Percentiles rank a stretch among this genome's conserved stretches.
These are phyloP conservation scores for Chrysolina americana DNA, from an alignment of 2,888 invertebrate genomes.

Conservation along the genomic window DNA sequence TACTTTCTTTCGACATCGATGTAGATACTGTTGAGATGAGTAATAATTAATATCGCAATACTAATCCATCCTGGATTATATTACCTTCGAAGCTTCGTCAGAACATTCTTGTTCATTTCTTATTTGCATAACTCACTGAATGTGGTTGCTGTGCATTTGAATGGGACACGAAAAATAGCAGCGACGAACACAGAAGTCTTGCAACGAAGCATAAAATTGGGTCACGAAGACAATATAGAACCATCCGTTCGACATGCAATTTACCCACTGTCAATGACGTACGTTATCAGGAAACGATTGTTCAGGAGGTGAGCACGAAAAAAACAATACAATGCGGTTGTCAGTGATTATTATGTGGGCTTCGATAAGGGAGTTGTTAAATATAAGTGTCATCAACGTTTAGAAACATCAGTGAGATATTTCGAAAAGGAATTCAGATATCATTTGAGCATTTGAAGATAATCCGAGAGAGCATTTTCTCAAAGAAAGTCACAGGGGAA, in stretches of 20 bases:
- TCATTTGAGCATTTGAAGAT: no score
- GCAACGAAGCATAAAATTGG: slow-evolving; percentile 10
- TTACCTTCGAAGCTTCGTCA: neutral
- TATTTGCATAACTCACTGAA: slow-evolving; percentile 14
- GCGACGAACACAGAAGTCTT: neutral
- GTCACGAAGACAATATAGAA: slow-evolving; percentile 24
- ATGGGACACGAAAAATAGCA: slow-evolving; percentile 12
- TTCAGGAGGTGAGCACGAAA: slow-evolving; percentile 21
- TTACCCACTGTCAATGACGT: slow-evolving; percentile 27
- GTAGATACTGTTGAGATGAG: no score
- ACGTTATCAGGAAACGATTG: slow-evolving; percentile 24
- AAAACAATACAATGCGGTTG: slow-evolving; percentile 1
- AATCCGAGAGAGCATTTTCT: no score
- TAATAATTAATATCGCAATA: neutral
- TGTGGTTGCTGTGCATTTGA: slow-evolving; percentile 18
- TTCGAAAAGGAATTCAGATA: no score
- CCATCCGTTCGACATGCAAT: slow-evolving; percentile 26
- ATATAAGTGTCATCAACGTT: neutral
- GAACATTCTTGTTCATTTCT: slow-evolving; percentile 7
- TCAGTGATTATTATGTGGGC: slow-evolving; percentile 4
- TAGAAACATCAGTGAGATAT: neutral
- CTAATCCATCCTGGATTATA: neutral
- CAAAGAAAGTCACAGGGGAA: no score
- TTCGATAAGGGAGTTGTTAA: slow-evolving; percentile 12
- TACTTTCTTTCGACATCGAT: no score